Base-by-base conservation (phyloP, 2,797 vertebrate genomes). In the Cygnus olor region DNA sequence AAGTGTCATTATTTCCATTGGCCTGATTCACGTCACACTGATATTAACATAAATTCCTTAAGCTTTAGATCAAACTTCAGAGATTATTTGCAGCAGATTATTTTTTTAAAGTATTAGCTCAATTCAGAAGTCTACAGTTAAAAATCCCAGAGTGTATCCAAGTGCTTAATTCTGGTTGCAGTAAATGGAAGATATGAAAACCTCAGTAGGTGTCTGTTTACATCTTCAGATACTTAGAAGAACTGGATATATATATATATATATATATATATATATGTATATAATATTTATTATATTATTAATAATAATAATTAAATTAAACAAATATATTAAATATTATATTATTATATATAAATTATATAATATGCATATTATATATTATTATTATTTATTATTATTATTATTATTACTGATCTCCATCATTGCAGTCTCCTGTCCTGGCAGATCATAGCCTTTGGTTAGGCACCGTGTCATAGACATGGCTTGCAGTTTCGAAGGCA, bases 161-260 rank as follows among this genome's bases (percentile, higher is more conserved):
- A 21, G 21, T 25, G 51, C 34, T 58, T 13, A 27, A 8, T 38
- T 51, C 11, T 61, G 36, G 6, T 22, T 84, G 32, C 34, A 42
- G 4, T 7, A 54, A 80, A 36, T 10, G 11, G 47, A 45, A 49
- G 36, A 15, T n/a, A 45, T 54, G 53, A 24, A 81, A 69, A 30
- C 14, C 49, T 69, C 22, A 22, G 51, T 7, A 34, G 38, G 17
- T 69, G 28, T 21, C 60, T 4, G 2, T 14, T 68, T n/a, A n/a
- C 3, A 0, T 14, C 3, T 56, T 44, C 28, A 47, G 44, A 5
- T 61, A 16, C 28, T 71, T 11, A 2, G 32, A 58, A 73, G 28
- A 38, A 49, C 0, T 22, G 25, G 3, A 1, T 44, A 0, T 15
- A 0, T 6, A 4, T 25, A 51, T 25, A 25, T 13, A 24, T 38